Base-by-base conservation (phyloP, 2,797 vertebrate genomes). In the Epinephelus awoara region DNA sequence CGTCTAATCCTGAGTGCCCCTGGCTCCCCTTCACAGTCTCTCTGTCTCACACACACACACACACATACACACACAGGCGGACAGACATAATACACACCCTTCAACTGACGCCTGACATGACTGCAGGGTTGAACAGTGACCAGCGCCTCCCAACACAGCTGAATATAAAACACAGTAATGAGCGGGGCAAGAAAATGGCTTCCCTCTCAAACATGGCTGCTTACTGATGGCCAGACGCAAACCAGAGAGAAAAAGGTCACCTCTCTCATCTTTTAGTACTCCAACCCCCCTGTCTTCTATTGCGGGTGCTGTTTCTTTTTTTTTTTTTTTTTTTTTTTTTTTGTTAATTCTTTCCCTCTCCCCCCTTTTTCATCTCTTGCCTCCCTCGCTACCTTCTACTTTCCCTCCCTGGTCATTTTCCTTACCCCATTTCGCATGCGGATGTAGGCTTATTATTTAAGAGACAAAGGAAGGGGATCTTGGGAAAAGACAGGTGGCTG, bases 121-220 rank as follows among this genome's bases (percentile, higher is more conserved):
- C 88, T 89, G 87, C 84, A 79, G 92, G 84, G 66, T 83, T 79
- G 78, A 92, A 83, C 79, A 81, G 88, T 94, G 93, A 93, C 94
- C 93, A 87, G 82, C 85, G 21, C 91, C 85, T 93, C 94, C 87
- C 85, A 80, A 82, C 89, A 88, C 86, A 76, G 89, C 93, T 92
- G 93, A 95, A 95, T 95, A 94, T 94, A 93, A 94, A 92, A 89
- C 83, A 75, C 75, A 50, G 84, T 95, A 95, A 95, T 95, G 93
- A 95, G 91, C 29, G 6, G 59, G 89, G 80, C 79, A 79, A 93
- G 92, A 95, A 96, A 96, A 96, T 96, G 95, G 95, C 93, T 89
- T 90, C 94, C 88, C 89, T 90, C 91, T 89, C 90, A 92, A 93
- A 95, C 84, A 94, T 92, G 94, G 93, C 93, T 90, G 93, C 93